Evolutionary conservation across 2,888 invertebrate species (phyloP).

Genomic region (Lomographa bimaculata): DNA sequence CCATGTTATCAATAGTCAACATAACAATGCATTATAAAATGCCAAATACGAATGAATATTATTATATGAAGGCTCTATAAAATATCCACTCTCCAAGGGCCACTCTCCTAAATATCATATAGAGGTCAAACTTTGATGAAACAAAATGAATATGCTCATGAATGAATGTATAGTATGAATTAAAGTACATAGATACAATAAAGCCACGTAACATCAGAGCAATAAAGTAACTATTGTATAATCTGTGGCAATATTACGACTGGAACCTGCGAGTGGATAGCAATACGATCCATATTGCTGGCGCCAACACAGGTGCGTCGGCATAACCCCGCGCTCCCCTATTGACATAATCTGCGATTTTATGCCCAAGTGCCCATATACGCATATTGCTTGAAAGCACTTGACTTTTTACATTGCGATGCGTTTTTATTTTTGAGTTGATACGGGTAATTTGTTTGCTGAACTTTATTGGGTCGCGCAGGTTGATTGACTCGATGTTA

Average conservation of each 20-base stretch:
- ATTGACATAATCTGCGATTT: constrained; percentile 28
- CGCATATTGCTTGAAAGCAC: constrained; percentile 25
- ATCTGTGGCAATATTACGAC: no score
- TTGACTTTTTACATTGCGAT: constrained; percentile 9
- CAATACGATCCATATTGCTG: constrained; percentile 25
- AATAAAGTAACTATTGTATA: no score
- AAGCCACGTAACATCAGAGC: constrained; percentile 13
- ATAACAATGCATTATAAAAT: no score
- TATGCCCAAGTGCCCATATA: constrained; percentile 25
- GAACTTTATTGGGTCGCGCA: no score
- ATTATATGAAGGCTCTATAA: no score
- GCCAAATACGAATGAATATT: no score
- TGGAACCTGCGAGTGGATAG: constrained; percentile 10
- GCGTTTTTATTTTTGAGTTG: no score
- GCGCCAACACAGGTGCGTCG: constrained; percentile 25
- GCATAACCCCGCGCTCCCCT: constrained; percentile 11
- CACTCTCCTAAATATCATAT: no score
- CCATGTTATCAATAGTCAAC: no score
- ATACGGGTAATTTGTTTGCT: no score
- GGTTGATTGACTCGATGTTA: no score
- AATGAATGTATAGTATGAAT: background rate
- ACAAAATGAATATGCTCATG: background rate
- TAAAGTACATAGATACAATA: constrained; percentile 10
- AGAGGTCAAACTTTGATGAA: background rate
- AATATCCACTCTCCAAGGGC: no score